phyloP scores from a whole-genome alignment of 1,140 invertebrate species.

The Anoplolepis gracilipes region DNA sequence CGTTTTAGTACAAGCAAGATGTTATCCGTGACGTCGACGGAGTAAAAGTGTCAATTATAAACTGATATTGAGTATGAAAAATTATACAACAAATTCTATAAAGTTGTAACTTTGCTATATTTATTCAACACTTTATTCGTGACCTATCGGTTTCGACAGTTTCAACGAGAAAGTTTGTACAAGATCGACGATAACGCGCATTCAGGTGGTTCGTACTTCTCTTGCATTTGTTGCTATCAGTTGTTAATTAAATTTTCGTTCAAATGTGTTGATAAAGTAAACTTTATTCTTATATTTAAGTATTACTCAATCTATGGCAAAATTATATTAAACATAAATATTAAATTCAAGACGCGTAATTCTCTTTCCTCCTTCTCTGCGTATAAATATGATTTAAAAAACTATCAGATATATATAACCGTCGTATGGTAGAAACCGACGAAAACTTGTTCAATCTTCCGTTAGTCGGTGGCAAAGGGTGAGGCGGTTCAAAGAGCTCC shows the following conservation, averaged over 20 bases:
- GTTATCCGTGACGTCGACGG: background rate
- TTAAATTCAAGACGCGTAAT: background rate
- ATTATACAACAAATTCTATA: background rate
- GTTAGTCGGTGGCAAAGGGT: slow-evolving; percentile 40
- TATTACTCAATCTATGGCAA: background rate
- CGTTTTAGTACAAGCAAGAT: background rate
- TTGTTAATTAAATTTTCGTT: background rate
- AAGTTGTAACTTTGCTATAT: background rate
- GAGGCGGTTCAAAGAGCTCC: slow-evolving; percentile 23
- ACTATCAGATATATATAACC: slow-evolving; percentile 1
- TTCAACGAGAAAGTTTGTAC: background rate
- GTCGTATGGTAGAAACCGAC: background rate
- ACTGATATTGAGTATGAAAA: background rate
- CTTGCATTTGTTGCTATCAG: background rate
- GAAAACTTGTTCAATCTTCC: slow-evolving; percentile 58
- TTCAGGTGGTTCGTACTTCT: background rate
- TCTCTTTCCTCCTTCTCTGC: no score
- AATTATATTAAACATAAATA: background rate
- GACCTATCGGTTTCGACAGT: background rate
- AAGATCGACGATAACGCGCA: background rate
- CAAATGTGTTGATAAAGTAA: background rate
- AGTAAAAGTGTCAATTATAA: background rate
- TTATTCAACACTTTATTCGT: background rate
- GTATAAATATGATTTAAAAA: slow-evolving; percentile 21
- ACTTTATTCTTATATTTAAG: background rate